Evolutionary conservation across 2,113 vertebrate genomes (phyloP).

Genomic region (Connochaetes taurinus): DNA sequence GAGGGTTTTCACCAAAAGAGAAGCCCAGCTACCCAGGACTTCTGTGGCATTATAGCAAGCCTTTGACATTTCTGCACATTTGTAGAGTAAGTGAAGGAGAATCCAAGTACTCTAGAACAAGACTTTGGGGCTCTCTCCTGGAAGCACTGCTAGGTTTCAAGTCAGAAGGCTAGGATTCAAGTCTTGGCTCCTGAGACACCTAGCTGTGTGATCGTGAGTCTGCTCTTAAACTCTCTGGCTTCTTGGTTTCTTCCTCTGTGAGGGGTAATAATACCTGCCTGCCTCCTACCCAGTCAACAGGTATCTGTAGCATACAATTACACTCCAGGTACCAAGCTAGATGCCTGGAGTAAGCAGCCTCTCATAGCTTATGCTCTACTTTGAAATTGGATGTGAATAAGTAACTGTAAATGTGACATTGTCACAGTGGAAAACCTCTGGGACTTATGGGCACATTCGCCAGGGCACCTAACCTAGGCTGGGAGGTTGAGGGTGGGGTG

Average conservation of each 20-base stretch:
- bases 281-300: background rate
- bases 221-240: background rate
- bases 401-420: too few species aligned
- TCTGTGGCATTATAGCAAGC: background rate
- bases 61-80: background rate
- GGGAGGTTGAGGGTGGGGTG: background rate
- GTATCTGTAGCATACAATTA: too few species aligned
- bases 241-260: background rate
- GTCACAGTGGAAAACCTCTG: background rate
- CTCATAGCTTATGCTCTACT: background rate
- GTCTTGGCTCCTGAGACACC: background rate
- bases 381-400: background rate
- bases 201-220: background rate
- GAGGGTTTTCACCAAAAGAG: background rate
- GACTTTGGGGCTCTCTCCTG: background rate
- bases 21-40: background rate
- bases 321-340: background rate
- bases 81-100: background rate
- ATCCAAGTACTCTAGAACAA: background rate
- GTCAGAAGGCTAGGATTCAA: background rate
- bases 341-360: background rate
- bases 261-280: background rate
- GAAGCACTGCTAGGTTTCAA: background rate
- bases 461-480: background rate
- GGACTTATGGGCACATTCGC: background rate